Evolutionary conservation across 2,797 vertebrate genomes (phyloP), one percentile per base, ranked within the genome.

Genomic region (Cyclura pinguis): DNA sequence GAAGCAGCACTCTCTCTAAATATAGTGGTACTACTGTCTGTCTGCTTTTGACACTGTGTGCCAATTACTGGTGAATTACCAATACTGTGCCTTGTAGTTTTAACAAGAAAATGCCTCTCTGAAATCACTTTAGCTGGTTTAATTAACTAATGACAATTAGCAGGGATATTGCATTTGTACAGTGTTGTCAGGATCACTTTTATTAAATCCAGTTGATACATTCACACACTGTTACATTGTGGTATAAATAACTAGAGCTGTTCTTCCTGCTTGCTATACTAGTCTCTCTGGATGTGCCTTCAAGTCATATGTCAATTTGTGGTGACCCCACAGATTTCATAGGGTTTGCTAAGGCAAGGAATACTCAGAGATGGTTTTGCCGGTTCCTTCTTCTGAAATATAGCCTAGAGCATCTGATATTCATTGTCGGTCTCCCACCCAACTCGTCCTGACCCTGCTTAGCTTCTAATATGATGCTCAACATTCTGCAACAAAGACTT

Each of bases 1-100:
- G 97, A 97, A 96, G 89, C 89, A 94, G 84, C 74, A 95, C 96
- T 96, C 93, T 94, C 93, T 95, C 96, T 96, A 96, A 97, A 97
- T 96, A 96, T 94, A 97, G 95, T 76, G 62, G 85, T 93, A 94
- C 87, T 73, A 57, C 93, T 93, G 90, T 80, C 91, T 91, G 88
- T 74, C 91, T 92, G 92, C 74, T 94, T 93, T 93, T 93, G 93
- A 94, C 93, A 94, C 77, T 94, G 90, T 95, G 89, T 94, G 91
- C 6, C 10, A 91, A 94, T 96, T 85, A 72, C 88, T 86, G 81
- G 93, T 92, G 93, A 93, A 96, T 93, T 92, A 92, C 85, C 88
- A 88, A 89, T 93, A 85, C 22, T 86, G 78, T 67, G 59, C 89
- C 81, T 86, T 90, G 57, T 24, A 86, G 92, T 93, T 96, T 94